Evolutionary conservation across 2,113 vertebrate genomes (phyloP).

Genomic region (Cygnus buccinator): DNA sequence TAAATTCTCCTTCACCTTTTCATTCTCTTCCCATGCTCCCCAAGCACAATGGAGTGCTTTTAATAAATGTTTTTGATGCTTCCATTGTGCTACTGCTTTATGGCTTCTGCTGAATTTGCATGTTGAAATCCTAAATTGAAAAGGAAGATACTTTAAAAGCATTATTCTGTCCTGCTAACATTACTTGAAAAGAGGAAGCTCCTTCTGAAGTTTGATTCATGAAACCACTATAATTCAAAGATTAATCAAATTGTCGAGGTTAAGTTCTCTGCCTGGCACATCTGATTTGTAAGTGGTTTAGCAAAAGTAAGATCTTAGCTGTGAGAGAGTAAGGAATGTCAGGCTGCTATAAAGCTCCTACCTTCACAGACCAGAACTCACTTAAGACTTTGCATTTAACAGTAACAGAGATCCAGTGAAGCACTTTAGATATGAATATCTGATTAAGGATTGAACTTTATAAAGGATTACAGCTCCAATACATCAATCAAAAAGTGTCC

Average conservation of each 20-base stretch:
- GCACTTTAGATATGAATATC: slow-evolving; percentile 37
- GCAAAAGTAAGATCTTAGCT: slow-evolving; percentile 43
- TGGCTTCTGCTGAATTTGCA: slow-evolving; percentile 64
- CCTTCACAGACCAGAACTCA: neutral
- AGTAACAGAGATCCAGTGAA: slow-evolving; percentile 8
- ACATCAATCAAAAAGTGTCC: neutral
- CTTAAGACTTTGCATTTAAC: neutral
- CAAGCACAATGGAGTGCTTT: slow-evolving; percentile 34
- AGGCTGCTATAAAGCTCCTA: slow-evolving; percentile 19
- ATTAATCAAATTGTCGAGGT: slow-evolving; percentile 52
- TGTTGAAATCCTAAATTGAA: slow-evolving; percentile 50
- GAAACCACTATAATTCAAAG: slow-evolving; percentile 49
- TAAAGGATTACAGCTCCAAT: neutral
- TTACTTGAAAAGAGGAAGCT: slow-evolving; percentile 22
- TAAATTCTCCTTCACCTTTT: slow-evolving; percentile 58
- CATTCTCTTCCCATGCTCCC: slow-evolving; percentile 33
- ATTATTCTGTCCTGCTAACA: slow-evolving; percentile 8
- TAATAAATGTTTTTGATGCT: slow-evolving; percentile 46
- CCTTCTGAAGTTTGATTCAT: slow-evolving; percentile 51
- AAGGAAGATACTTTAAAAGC: slow-evolving; percentile 55
- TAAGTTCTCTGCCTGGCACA: slow-evolving; percentile 7
- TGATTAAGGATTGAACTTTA: slow-evolving; percentile 34
- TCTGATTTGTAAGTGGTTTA: slow-evolving; percentile 54
- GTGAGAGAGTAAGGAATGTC: neutral
- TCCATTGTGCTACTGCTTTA: slow-evolving; percentile 28